phyloP scores from a whole-genome alignment of 1,140 invertebrate genomes.

The Leguminivora glycinivorella region DNA sequence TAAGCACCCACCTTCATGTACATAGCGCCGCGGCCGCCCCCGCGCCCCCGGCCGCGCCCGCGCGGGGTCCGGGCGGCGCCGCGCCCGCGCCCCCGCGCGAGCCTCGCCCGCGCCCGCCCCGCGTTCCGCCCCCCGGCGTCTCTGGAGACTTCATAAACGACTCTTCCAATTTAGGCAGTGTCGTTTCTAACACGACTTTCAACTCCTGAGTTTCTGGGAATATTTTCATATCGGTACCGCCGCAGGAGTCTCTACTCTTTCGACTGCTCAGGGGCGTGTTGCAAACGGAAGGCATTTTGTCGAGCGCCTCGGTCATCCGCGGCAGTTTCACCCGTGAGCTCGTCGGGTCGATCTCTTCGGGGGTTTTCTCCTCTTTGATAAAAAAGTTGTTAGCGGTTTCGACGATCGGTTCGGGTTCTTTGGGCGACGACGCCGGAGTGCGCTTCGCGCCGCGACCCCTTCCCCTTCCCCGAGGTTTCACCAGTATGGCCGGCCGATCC shows the following conservation, averaged over 20 bases:
- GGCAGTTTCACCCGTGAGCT: slow-evolving; percentile 70
- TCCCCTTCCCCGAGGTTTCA: slow-evolving; percentile 68
- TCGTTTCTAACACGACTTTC: slow-evolving; percentile 52
- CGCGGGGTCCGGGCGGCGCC: slow-evolving; percentile 35
- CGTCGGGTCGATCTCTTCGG: slow-evolving; percentile 60
- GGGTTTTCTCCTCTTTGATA: slow-evolving; percentile 42
- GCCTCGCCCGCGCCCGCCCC: slow-evolving; percentile 48
- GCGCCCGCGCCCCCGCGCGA: slow-evolving; percentile 51
- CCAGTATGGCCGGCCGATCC: slow-evolving; percentile 67
- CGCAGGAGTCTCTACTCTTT: slow-evolving; percentile 45
- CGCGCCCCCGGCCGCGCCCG: slow-evolving; percentile 55
- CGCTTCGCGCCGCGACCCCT: slow-evolving; percentile 54
- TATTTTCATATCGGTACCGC: slow-evolving; percentile 41
- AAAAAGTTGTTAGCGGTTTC: slow-evolving; percentile 49
- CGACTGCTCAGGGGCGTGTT: slow-evolving; percentile 62
- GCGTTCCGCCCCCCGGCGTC: slow-evolving; percentile 41
- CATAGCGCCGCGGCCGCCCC: slow-evolving; percentile 64
- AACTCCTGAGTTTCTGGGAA: slow-evolving; percentile 48
- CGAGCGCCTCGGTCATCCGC: slow-evolving; percentile 69
- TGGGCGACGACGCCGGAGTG: slow-evolving; percentile 35
- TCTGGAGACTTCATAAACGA: slow-evolving; percentile 57
- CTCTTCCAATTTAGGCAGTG: slow-evolving; percentile 53
- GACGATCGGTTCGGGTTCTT: slow-evolving; percentile 34
- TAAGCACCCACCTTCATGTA: slow-evolving; percentile 65
- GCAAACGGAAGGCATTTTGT: slow-evolving; percentile 63